phyloP scores from a whole-genome alignment of 2,888 invertebrate species.

The Plebejus melissa region DNA sequence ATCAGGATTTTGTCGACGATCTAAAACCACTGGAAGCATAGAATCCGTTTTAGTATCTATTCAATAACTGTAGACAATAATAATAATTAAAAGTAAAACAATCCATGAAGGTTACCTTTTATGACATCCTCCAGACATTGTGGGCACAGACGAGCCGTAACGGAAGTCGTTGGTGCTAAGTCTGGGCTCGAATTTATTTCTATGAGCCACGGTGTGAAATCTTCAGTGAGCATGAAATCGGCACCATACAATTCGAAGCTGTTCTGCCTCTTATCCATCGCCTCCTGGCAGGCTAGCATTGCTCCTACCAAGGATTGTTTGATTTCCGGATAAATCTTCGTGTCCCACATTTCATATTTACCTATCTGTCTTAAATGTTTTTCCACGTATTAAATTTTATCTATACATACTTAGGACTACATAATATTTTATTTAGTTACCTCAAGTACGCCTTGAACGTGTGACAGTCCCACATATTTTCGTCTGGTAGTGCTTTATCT shows the following conservation, averaged over 20 bases:
- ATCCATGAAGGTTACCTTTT: conserved; percentile 83
- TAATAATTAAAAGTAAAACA: not conserved
- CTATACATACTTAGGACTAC: conserved; percentile 28
- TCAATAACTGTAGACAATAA: not conserved
- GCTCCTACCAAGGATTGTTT: conserved; percentile 87
- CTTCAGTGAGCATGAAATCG: conserved; percentile 95
- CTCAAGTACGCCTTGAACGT: conserved; percentile 85
- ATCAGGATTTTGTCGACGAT: conserved; percentile 83
- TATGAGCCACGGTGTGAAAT: conserved; percentile 93
- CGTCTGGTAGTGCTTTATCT: conserved; percentile 87
- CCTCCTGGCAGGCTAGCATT: conserved; percentile 91
- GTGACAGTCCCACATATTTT: conserved; percentile 97
- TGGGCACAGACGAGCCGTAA: conserved; percentile 91
- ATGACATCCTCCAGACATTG: conserved; percentile 93
- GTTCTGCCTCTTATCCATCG: conserved; percentile 87
- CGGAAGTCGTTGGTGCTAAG: conserved; percentile 92
- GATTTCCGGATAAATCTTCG: conserved; percentile 93
- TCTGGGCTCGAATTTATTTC: conserved; percentile 97
- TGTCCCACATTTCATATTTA: conserved; percentile 88
- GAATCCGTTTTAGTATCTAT: not conserved
- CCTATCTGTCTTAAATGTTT: conserved; percentile 82
- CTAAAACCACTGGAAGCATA: conserved; percentile 84
- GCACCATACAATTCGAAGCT: conserved; percentile 97
- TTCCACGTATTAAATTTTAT: conserved; percentile 39
- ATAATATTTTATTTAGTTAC: conserved; percentile 55